Evolutionary conservation across 2,797 vertebrate species (phyloP).

Genomic region (Bradypodion ventrale): DNA sequence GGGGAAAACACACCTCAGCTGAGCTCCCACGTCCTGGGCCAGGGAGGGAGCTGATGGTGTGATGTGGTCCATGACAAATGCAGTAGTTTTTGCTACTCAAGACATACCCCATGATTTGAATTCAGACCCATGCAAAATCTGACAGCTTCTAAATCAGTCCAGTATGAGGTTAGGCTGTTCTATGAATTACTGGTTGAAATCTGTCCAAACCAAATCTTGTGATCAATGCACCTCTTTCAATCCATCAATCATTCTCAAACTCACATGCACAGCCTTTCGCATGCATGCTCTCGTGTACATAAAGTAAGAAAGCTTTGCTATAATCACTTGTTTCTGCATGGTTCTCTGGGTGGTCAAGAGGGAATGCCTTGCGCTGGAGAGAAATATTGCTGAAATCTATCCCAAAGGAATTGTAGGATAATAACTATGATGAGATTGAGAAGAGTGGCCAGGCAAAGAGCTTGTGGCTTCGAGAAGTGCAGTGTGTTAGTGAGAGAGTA

Average conservation of each 20-base stretch:
- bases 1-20: too few species aligned
- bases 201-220: background rate
- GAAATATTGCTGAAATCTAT: conserved; percentile 49
- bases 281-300: too few species aligned
- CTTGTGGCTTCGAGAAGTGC: conserved; percentile 51
- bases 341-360: conserved; percentile 58
- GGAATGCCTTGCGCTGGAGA: conserved; percentile 40
- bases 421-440: conserved; percentile 68
- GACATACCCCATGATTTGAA: too few species aligned
- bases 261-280: too few species aligned
- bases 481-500: conserved; percentile 61
- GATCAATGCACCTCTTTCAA: background rate
- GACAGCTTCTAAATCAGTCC: background rate
- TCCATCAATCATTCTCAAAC: background rate
- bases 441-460: conserved; percentile 62
- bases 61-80: too few species aligned
- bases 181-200: background rate
- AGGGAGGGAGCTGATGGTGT: too few species aligned
- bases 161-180: background rate
- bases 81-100: too few species aligned
- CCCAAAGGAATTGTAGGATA: conserved; percentile 71
- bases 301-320: conserved; percentile 15
- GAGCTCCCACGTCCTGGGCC: too few species aligned
- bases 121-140: background rate
- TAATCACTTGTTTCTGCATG: conserved; percentile 43